Percentiles rank a stretch among this genome's conserved stretches.
These are phyloP conservation scores for Eubasilissa regina DNA, from an alignment of 1,140 invertebrate species.

Conservation along the genomic window DNA sequence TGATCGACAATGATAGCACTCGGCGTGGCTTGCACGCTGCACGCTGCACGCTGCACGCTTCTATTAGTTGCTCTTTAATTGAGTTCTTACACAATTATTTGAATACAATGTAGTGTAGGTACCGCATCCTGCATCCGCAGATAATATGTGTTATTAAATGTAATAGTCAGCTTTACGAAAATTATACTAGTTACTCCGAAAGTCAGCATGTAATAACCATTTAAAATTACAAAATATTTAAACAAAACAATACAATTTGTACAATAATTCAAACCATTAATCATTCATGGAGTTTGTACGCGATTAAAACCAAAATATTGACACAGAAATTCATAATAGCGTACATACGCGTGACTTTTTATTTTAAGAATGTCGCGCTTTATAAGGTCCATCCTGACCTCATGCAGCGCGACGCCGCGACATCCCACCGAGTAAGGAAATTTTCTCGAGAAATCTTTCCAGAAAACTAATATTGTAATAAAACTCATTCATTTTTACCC, in stretches of 20 bases:
- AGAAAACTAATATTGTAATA: background rate
- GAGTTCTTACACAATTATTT: background rate
- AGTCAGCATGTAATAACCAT: too few relatives aligned
- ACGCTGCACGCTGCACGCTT: too few relatives aligned
- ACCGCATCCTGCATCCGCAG: background rate
- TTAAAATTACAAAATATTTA: too few relatives aligned
- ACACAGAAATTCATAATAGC: constrained; percentile 20
- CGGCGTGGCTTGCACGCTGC: background rate
- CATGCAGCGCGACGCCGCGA: background rate
- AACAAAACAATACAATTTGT: too few relatives aligned
- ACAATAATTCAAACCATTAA: too few relatives aligned
- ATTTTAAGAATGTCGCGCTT: constrained; percentile 26
- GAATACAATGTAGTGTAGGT: background rate
- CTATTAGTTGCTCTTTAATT: background rate
- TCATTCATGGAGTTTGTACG: too few relatives aligned
- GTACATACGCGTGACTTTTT: constrained; percentile 20
- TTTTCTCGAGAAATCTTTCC: too few relatives aligned
- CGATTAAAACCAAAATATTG: background rate
- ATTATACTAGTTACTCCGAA: too few relatives aligned
- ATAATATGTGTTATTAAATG: background rate
- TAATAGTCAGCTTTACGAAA: too few relatives aligned
- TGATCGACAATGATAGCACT: background rate
- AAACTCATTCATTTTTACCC: background rate
- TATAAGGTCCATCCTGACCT: constrained; percentile 13
- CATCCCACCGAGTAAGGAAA: too few relatives aligned